Base-by-base conservation (phyloP, 2,113 vertebrate genomes). In the Phyllostomus hastatus region DNA sequence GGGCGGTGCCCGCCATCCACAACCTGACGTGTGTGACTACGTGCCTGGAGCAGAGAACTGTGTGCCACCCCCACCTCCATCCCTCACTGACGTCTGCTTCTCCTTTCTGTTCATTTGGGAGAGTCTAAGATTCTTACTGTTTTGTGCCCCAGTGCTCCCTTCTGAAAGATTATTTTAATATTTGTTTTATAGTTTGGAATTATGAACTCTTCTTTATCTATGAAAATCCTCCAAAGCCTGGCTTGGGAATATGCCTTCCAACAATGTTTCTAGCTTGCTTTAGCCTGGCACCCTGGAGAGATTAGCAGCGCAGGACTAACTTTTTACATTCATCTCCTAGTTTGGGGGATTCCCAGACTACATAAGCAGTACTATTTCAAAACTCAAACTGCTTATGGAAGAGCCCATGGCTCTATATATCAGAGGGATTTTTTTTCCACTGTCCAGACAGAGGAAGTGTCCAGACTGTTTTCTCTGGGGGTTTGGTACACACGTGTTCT, bases 181-280 rank as follows among this genome's bases (percentile, higher is more conserved):
- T 4, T 28, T 66, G 50, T 35, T 95, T 80, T 72, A 5, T 28
- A 38, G 66, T 90, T 95, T 87, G 52, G 78, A 87, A 33, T 31
- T 76, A 70, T 19, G 33, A 90, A 64, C 73, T 86, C 79, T n/a
- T 78, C 24, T 82, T 90, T 46, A 26, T 31, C 31, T 69, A 31
- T 35, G 80, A 48, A 69, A 57, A 35, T 95, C 31, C 14, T 90
- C 50, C 54, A 54, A 4, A 59, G 38, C 19, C 28, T 88, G n/a
- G 4, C 16, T 94, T 88, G 38, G 19, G 41, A 46, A 88, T 59
- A 28, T 9, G 1, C 70, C 48, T 41, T 82, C 4, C 17, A n/a
- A n/a, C 87, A 57, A 75, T 20, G 12, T 90, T 92, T 94, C 72
- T 19, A 82, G 7, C n/a, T 57, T 80, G 24, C 20, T 81, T 90